Evolutionary conservation across 2,113 vertebrate species (phyloP), one percentile per base, ranked within the genome.

Genomic region (Sterrhoptilus dennistouni): DNA sequence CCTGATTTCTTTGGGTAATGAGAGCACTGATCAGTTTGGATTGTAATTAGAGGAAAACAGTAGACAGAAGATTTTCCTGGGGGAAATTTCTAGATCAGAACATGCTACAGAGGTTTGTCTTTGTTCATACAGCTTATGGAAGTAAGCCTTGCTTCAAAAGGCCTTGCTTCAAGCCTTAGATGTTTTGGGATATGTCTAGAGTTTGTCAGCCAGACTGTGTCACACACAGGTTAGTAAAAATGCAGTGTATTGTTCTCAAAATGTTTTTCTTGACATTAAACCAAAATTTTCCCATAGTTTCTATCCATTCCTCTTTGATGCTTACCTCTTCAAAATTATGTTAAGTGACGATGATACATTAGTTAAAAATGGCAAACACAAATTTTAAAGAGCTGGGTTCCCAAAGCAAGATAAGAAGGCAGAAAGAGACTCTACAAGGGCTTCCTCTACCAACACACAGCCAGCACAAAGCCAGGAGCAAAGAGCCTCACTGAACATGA

Each of bases 201-300:
- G 52, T 86, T 88, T 93, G 54, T 56, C 75, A 92, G 54, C 5
- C 31, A 72, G 49, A 40, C 18, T 50, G 4, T 76, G 53, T 88
- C 87, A 96, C 45, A 74, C 54, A 74, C 22, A 80, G 33, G 17
- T 64, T 90, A 54, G 33, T 50, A 28, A 91, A 93, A 93, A 77
- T 8, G 61, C 7, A 47, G 33, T 7, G 36, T 23, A 76, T 75
- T 84, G 36, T 50, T 87, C 71, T 91, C 33, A 69, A 42, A 65
- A 96, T 44, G 20, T 9, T 91, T 90, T 85, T 85, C 71, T 90
- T 86, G 59, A 83, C 29, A 56, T 64, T 63, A 85, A 94, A 75
- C 47, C 60, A 90, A 90, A 70, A 21, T 71, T 92, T 96, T 81
- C 17, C 25, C 17, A 4, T 22, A 53, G n/a, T 38, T 81, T 18